These are phyloP conservation scores for Sesamia nonagrioides DNA, from an alignment of 1,140 invertebrate genomes.

Conservation along the genomic window DNA sequence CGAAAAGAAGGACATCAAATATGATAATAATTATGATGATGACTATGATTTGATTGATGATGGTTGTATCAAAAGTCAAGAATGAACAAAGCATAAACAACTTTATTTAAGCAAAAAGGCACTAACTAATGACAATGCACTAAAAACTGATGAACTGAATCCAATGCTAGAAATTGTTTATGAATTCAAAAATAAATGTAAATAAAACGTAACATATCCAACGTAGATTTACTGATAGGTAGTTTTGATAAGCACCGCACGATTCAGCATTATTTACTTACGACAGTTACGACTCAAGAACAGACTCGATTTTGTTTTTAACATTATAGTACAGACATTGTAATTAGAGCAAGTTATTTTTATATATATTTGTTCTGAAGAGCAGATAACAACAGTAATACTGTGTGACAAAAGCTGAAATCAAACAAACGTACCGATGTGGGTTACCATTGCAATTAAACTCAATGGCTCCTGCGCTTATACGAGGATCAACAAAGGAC, in stretches of 20 bases:
- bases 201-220: neutral
- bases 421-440: neutral
- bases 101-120: no score
- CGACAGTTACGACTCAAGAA: neutral
- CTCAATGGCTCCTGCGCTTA: neutral
- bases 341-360: neutral
- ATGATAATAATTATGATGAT: no score
- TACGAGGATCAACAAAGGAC: conserved; percentile 45
- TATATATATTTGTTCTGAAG: neutral
- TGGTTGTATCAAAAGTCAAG: no score
- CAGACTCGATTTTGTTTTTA: neutral
- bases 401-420: neutral
- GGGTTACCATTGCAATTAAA: neutral
- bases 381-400: neutral
- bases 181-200: neutral
- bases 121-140: no score
- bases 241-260: conserved; percentile 6
- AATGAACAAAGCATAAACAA: no score
- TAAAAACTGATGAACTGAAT: no score
- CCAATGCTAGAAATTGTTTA: neutral
- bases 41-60: no score
- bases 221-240: neutral
- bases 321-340: neutral
- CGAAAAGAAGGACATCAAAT: no score
- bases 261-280: conserved; percentile 12